Evolutionary conservation across 2,113 vertebrate species (phyloP).

Genomic region (Nyctereutes procyonoides): DNA sequence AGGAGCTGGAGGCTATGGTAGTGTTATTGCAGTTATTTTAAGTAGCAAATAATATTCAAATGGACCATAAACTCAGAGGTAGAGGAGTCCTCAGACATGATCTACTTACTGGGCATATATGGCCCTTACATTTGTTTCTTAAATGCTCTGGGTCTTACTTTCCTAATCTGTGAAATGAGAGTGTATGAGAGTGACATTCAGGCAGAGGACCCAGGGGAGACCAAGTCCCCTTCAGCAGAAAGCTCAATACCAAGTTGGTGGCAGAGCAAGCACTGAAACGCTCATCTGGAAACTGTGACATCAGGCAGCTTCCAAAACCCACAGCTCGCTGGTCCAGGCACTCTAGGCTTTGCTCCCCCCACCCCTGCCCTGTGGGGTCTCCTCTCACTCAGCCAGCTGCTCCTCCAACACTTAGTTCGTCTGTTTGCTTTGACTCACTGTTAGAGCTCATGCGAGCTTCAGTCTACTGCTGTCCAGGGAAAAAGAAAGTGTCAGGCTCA

Average conservation of each 20-base stretch:
- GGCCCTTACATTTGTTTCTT: not conserved
- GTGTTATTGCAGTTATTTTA: not conserved
- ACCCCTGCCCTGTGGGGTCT: no score
- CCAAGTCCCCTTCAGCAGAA: not conserved
- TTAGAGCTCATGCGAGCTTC: not conserved
- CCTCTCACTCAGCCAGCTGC: not conserved
- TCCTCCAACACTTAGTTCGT: not conserved
- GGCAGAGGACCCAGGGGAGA: not conserved
- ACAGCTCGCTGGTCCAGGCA: rapidly evolving
- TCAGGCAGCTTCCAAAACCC: no score
- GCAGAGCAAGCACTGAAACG: not conserved
- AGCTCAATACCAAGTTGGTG: not conserved
- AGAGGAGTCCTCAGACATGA: not conserved
- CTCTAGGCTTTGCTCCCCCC: rapidly evolving
- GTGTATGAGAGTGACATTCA: not conserved
- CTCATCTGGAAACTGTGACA: not conserved
- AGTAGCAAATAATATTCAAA: not conserved
- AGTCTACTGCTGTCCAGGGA: not conserved
- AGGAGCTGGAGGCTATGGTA: not conserved
- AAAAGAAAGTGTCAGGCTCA: not conserved
- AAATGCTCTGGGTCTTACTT: not conserved
- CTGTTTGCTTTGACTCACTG: not conserved
- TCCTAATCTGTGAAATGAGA: not conserved
- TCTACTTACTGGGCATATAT: not conserved
- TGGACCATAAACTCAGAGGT: not conserved